phyloP scores from a whole-genome alignment of 2,888 invertebrate species.

The Trypoxylon attenuatum region DNA sequence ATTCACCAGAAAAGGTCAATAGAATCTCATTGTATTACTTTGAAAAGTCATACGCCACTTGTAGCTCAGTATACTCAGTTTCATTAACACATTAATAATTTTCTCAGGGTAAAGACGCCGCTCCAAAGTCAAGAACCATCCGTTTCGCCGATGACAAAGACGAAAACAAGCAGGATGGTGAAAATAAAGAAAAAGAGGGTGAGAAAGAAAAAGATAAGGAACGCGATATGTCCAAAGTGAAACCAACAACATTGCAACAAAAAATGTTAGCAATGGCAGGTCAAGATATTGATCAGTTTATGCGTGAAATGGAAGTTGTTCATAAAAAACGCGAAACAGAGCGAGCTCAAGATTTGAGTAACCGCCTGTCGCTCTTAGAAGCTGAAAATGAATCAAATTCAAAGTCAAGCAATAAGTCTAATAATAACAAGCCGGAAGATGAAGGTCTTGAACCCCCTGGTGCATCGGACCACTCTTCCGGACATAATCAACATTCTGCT shows the following conservation, averaged over 20 bases:
- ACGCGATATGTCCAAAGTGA: conserved; percentile 73
- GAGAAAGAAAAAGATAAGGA: conserved; percentile 71
- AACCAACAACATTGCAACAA: conserved; percentile 88
- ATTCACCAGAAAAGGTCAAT: conserved; percentile 62
- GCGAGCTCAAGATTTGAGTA: conserved; percentile 79
- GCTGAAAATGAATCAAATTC: conserved; percentile 59
- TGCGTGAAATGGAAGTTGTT: conserved; percentile 94
- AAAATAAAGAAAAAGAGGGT: conserved; percentile 71
- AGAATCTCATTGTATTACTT: background rate
- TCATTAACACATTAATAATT: background rate
- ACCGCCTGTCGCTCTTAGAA: conserved; percentile 74
- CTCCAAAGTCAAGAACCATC: conserved; percentile 76
- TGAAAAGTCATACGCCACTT: background rate
- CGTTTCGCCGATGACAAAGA: conserved; percentile 79
- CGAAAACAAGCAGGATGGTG: conserved; percentile 77
- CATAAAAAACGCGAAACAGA: conserved; percentile 86
- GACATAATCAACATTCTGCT: conserved; percentile 51
- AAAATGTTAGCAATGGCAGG: conserved; percentile 92
- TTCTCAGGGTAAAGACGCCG: conserved; percentile 70
- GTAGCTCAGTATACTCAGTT: too few species aligned
- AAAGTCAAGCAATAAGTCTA: conserved; percentile 55
- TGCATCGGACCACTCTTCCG: conserved; percentile 51
- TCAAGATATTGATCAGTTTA: conserved; percentile 93
- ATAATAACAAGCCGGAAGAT: conserved; percentile 50
- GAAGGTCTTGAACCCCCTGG: conserved; percentile 62